phyloP scores from a whole-genome alignment of 2,888 invertebrate species.

The Tipula lateralis region DNA sequence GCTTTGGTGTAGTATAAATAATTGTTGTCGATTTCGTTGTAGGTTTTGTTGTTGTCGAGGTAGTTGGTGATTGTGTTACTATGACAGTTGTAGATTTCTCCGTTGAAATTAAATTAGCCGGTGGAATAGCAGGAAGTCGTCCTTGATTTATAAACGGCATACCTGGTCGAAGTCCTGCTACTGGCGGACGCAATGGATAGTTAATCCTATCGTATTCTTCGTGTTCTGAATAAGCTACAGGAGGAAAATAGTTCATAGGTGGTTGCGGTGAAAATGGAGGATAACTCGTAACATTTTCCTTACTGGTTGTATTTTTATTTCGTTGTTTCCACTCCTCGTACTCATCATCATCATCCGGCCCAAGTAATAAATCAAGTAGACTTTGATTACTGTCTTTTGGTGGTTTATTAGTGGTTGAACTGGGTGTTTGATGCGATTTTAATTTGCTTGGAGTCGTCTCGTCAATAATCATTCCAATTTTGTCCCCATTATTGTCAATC shows the following conservation, averaged over 20 bases:
- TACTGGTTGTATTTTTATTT: not conserved
- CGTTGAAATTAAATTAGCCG: not conserved
- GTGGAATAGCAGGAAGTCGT: not conserved
- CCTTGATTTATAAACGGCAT: not conserved
- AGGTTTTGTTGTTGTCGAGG: conserved; percentile 30
- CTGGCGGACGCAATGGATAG: not conserved
- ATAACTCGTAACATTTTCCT: not conserved
- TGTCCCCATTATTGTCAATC: conserved; percentile 42
- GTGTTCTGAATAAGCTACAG: not conserved
- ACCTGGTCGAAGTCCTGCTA: not conserved
- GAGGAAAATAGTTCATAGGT: not conserved
- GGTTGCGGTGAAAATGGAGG: conserved; percentile 29
- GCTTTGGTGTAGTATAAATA: conserved; percentile 30
- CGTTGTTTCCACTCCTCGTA: conserved; percentile 24
- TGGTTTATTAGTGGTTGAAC: not conserved
- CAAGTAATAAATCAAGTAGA: conserved; percentile 28
- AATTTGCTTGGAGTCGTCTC: conserved; percentile 24
- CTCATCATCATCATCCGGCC: conserved; percentile 29
- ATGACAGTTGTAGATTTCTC: not conserved
- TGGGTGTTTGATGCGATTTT: not conserved
- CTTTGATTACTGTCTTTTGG: conserved; percentile 28
- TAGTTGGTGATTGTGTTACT: conserved; percentile 34
- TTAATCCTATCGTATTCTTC: not conserved
- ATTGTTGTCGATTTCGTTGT: conserved; percentile 32
- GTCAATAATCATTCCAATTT: conserved; percentile 26